Conservation (phyloP, 2,113 vertebrate genomes). For the Nerophis ophidion region DNA sequence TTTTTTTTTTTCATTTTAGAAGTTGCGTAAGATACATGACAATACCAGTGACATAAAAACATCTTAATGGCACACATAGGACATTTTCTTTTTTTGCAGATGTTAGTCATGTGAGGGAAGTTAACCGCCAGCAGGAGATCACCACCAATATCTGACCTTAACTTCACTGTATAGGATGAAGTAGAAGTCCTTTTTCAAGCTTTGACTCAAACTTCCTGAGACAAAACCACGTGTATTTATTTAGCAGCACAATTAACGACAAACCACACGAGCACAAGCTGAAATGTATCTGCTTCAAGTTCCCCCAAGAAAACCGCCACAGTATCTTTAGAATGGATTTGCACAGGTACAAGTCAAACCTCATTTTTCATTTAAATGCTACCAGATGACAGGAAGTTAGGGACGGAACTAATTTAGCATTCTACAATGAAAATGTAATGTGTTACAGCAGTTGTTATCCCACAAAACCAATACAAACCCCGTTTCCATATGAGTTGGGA, state of each 20-base stretch:
- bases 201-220: not conserved
- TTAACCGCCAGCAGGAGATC: not conserved
- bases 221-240: constrained; percentile 2
- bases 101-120: not conserved
- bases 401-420: not conserved
- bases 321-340: not conserved
- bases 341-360: constrained; percentile 2
- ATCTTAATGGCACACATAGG: constrained; percentile 30
- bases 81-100: not conserved
- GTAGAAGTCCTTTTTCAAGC: not conserved
- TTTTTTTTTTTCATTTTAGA: constrained; percentile 40
- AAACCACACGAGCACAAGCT: constrained; percentile 5
- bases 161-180: not conserved
- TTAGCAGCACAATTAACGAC: constrained; percentile 1
- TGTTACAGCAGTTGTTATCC: no score
- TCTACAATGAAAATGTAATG: not conserved
- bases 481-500: no score
- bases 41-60: constrained; percentile 28
- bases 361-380: not conserved
- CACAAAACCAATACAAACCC: no score
- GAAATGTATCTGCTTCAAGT: not conserved
- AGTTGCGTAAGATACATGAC: constrained; percentile 59
- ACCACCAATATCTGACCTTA: not conserved
- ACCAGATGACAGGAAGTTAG: not conserved
- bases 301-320: not conserved